phyloP scores from a whole-genome alignment of 2,888 invertebrate species.

The Drosophila parthenogenetica region DNA sequence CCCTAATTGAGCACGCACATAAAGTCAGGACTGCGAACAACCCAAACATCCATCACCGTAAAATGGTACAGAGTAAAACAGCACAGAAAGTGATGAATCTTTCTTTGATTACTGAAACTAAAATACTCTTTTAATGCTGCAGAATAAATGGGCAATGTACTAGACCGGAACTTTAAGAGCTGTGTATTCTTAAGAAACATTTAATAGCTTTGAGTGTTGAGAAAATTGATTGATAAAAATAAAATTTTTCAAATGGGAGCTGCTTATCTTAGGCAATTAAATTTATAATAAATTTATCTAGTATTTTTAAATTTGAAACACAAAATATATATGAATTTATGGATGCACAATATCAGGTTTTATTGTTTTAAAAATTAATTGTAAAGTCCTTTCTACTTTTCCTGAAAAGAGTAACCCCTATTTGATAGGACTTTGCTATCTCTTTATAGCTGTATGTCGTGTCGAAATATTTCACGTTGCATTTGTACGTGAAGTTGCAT shows the following conservation, averaged over 20 bases:
- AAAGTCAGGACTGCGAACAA: slow-evolving; percentile 41
- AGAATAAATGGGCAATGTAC: not conserved
- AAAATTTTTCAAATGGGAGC: too few relatives aligned
- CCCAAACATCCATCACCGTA: slow-evolving; percentile 51
- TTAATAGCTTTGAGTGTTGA: too few relatives aligned
- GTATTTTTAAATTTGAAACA: too few relatives aligned
- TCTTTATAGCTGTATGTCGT: slow-evolving; percentile 26
- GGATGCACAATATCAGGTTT: too few relatives aligned
- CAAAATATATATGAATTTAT: too few relatives aligned
- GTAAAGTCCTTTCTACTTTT: too few relatives aligned
- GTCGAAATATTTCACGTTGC: slow-evolving; percentile 61
- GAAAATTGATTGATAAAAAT: too few relatives aligned
- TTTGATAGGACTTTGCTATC: slow-evolving; percentile 5
- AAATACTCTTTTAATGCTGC: slow-evolving; percentile 26
- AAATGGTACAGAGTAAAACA: slow-evolving; percentile 16
- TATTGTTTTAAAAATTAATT: too few relatives aligned
- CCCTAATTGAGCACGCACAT: slow-evolving; percentile 74
- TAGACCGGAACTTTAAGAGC: too few relatives aligned
- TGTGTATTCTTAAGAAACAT: too few relatives aligned
- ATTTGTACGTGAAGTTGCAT: slow-evolving; percentile 32
- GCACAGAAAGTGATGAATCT: not conserved
- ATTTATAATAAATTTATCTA: too few relatives aligned
- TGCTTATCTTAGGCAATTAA: too few relatives aligned
- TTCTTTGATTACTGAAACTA: not conserved
- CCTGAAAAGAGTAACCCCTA: slow-evolving; percentile 1